Conservation (phyloP, 2,113 vertebrate species). For the Tetrax tetrax region DNA sequence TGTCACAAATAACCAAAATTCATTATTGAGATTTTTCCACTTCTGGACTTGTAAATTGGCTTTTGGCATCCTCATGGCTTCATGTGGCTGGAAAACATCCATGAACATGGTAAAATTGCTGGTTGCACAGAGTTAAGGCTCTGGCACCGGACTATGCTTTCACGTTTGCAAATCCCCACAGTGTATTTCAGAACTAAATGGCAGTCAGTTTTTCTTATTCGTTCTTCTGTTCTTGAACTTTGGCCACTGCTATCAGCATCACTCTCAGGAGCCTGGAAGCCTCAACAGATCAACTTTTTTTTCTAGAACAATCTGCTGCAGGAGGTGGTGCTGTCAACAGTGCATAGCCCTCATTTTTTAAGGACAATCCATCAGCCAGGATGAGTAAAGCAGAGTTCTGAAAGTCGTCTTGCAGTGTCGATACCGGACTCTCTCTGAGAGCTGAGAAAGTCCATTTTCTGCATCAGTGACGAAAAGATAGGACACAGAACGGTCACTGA, state of each 20-base stretch:
- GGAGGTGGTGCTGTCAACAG: background rate
- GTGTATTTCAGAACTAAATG: background rate
- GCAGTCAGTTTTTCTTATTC: background rate
- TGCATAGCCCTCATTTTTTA: background rate
- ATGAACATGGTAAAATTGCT: background rate
- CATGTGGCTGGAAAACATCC: background rate
- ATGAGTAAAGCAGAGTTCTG: background rate
- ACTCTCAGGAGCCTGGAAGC: background rate
- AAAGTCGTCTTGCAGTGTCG: background rate
- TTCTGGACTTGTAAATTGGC: background rate
- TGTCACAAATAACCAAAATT: background rate
- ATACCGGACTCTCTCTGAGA: background rate
- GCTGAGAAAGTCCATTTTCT: constrained; percentile 49
- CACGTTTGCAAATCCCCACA: background rate
- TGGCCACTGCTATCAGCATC: background rate
- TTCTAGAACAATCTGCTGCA: background rate
- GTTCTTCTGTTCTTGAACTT: background rate
- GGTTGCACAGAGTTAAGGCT: background rate
- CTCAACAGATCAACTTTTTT: background rate
- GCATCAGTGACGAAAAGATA: constrained; percentile 30
- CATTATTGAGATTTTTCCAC: background rate
- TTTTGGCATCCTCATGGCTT: background rate
- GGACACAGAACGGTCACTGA: background rate
- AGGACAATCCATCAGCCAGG: background rate
- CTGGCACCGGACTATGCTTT: background rate